Base-by-base conservation (phyloP, 2,113 vertebrate species). In the Burhinus bistriatus region DNA sequence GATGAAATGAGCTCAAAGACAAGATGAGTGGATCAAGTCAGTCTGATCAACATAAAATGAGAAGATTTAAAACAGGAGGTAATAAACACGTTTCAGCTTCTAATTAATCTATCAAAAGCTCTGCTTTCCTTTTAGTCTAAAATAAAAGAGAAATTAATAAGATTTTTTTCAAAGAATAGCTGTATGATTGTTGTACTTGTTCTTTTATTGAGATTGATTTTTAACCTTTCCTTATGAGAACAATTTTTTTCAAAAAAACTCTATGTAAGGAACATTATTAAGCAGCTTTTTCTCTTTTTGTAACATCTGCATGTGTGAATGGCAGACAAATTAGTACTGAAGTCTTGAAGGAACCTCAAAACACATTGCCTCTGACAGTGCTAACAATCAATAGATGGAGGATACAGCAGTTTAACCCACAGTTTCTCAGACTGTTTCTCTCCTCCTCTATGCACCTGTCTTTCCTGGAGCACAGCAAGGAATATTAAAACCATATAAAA, bases 31-130 rank as follows among this genome's bases (percentile, higher is more conserved):
- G 36, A 96, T 89, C 87, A 93, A 95, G 85, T 29, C 73, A 80
- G 34, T n/a, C 25, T 62, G 80, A 96, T 92, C 73, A 95, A 91
- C 57, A 73, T 40, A 89, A 79, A 61, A 95, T 18, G 9, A 83
- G 79, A 94, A 30, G 76, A 70, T 86, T 70, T 61, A 25, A 91
- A 82, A 93, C 95, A 86, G 59, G 44, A 62, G 23, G 72, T 47
- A 92, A 97, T 97, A 89, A 92, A 95, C 89, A 89, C 95, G 85
- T 97, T 93, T 96, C 89, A 91, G 84, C 42, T 77, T 79, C 91
- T 94, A 95, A 96, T 97, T 96, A 92, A 81, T 91, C 87, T 97
- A 80, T 97, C 91, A 96, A 91, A 96, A 96, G 93, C 73, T 86
- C 64, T 66, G 29, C 40, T 61, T 96, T 49, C 54, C 49, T 79